These are phyloP conservation scores for Ernsta delagoae DNA, from an alignment of 2,888 invertebrate species.

Conservation along the genomic window DNA sequence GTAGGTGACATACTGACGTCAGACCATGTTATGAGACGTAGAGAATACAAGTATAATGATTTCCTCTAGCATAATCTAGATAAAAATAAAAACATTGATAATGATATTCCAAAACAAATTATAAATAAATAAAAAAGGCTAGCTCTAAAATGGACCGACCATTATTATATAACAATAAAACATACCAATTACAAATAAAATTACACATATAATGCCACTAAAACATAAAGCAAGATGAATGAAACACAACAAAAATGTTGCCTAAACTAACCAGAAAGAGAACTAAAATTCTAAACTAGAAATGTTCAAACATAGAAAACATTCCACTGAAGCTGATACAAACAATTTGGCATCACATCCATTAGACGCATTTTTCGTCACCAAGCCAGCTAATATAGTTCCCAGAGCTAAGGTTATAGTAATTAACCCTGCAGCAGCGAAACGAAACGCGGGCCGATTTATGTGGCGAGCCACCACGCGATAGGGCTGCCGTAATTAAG, in stretches of 20 bases:
- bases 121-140: too few species aligned
- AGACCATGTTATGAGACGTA: background rate
- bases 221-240: too few species aligned
- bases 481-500: conserved; percentile 25
- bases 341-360: conserved; percentile 11
- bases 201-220: too few species aligned
- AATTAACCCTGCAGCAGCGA: conserved; percentile 39
- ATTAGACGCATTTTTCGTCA: conserved; percentile 11
- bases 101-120: too few species aligned
- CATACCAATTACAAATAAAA: too few species aligned
- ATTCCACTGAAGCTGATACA: background rate
- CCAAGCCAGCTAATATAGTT: conserved; percentile 32
- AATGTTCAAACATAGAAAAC: background rate
- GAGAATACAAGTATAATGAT: background rate
- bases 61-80: background rate
- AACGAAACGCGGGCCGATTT: conserved; percentile 40
- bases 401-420: conserved; percentile 38
- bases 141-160: too few species aligned
- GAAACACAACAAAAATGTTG: too few species aligned
- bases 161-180: too few species aligned
- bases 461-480: conserved; percentile 26
- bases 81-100: background rate
- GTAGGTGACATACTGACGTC: background rate
- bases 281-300: background rate
- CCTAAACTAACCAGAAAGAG: background rate